phyloP scores from a whole-genome alignment of 2,797 vertebrate genomes.

The Sorex maritimensis region DNA sequence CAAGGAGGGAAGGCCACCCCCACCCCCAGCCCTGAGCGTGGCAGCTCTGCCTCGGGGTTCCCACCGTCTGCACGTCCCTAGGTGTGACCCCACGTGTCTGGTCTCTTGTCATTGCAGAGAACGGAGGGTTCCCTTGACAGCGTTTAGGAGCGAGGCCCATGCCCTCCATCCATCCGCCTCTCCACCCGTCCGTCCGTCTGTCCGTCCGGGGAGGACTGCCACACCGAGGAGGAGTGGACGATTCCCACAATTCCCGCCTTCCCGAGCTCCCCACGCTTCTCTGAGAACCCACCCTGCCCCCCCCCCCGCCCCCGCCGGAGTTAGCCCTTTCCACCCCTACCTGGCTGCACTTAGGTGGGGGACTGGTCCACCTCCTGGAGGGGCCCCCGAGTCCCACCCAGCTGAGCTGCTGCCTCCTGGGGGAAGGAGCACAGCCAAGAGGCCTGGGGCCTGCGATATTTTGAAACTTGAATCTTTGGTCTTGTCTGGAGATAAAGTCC shows the following conservation, averaged over 20 bases:
- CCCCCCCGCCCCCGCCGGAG: conserved; percentile 55
- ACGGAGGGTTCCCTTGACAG: conserved; percentile 89
- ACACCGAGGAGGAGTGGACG: conserved; percentile 80
- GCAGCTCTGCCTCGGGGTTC: too few species aligned
- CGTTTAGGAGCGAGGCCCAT: conserved; percentile 84
- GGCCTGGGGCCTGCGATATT: conserved; percentile 69
- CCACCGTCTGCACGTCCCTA: background rate
- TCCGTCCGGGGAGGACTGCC: conserved; percentile 22
- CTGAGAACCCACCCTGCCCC: conserved; percentile 82
- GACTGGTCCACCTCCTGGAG: conserved; percentile 49
- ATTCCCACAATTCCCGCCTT: conserved; percentile 64
- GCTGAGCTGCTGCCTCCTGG: conserved; percentile 72
- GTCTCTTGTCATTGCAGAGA: conserved; percentile 87
- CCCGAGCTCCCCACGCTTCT: conserved; percentile 85
- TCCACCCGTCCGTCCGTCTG: conserved; percentile 68
- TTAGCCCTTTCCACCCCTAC: conserved; percentile 75
- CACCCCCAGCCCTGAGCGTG: too few species aligned
- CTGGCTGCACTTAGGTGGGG: background rate
- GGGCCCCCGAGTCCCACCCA: background rate
- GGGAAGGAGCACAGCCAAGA: conserved; percentile 70
- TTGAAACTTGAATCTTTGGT: conserved; percentile 85
- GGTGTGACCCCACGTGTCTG: background rate
- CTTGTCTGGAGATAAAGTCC: conserved; percentile 76
- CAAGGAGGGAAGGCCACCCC: too few species aligned
- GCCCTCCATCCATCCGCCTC: conserved; percentile 1